Evolutionary conservation across 2,113 vertebrate species (phyloP).

Genomic region (Bos javanicus): DNA sequence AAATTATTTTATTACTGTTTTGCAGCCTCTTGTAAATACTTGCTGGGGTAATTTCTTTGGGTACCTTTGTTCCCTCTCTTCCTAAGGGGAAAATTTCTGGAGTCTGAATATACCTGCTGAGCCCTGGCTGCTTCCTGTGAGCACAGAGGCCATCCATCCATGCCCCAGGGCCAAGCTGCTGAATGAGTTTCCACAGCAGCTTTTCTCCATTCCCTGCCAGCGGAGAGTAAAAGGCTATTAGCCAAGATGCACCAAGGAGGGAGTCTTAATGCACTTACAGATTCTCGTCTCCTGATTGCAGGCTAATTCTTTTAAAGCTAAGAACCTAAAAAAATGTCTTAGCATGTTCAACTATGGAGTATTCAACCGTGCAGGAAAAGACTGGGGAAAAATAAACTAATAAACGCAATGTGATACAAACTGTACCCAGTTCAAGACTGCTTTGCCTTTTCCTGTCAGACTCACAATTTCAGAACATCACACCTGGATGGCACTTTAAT

Average conservation of each 20-base stretch:
- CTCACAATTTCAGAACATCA: not conserved
- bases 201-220: not conserved
- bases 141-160: not conserved
- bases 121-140: not conserved
- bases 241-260: slow-evolving; percentile 10
- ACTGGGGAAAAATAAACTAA: slow-evolving; percentile 12
- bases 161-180: not conserved
- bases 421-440: not conserved
- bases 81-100: not conserved
- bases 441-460: slow-evolving; percentile 24
- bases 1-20: slow-evolving; percentile 42
- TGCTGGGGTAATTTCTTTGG: not conserved
- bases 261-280: not conserved
- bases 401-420: not conserved
- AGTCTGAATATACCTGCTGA: not conserved
- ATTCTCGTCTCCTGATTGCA: slow-evolving; percentile 31
- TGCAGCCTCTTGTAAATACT: not conserved
- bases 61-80: not conserved
- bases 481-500: not conserved
- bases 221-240: slow-evolving; percentile 42
- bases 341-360: not conserved
- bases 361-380: not conserved
- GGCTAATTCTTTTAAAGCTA: slow-evolving; percentile 44
- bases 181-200: not conserved
- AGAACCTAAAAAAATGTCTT: not conserved